Base-by-base conservation (phyloP, 2,113 vertebrate genomes). In the Anarhynchus alexandrinus region DNA sequence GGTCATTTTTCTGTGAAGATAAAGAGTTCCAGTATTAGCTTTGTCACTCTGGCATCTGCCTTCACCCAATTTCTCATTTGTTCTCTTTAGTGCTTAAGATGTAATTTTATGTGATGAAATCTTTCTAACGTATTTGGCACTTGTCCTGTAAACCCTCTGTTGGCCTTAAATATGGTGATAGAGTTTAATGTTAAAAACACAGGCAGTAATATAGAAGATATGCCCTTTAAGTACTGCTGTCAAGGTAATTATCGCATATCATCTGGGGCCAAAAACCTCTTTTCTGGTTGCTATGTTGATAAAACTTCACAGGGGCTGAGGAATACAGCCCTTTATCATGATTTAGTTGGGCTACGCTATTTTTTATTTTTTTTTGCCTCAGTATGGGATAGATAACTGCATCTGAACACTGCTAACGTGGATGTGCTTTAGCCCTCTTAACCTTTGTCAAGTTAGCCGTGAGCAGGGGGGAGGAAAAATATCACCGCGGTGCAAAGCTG, bases 1-100 rank as follows among this genome's bases (percentile, higher is more conserved):
- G 5, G 51, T 92, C 77, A 89, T 93, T 96, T 93, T 90, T 90
- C 70, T 86, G 73, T 62, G 67, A 61, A 82, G 92, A 94, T 79
- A 85, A 67, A 91, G 85, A 96, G 29, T 81, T 82, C 54, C 62
- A 95, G 52, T 47, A 82, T 74, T 83, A 76, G n/a, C 43, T 88
- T 78, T 11, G 22, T 80, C 74, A 5, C 36, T 49, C 49, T 88
- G 82, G 72, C 45, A 80, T 89, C 83, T 95, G 92, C 86, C 77
- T 82, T 90, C 79, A 65, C 69, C 87, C 43, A 15, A 4, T 51
- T 54, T 67, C 91, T 93, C 64, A 51, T 84, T 80, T 92, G n/a
- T 47, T 79, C 64, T 73, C 58, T 81, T 79, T 38, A 64, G 65
- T 29, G 47, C 70, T 55, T 67, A 87, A 77, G 67, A 71, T 65